A percentile compares a stretch with the other conserved stretches of the same genome.
Conservation (phyloP, 92 coral and sea anemone genomes). For the Parazoanthus swiftii region DNA sequence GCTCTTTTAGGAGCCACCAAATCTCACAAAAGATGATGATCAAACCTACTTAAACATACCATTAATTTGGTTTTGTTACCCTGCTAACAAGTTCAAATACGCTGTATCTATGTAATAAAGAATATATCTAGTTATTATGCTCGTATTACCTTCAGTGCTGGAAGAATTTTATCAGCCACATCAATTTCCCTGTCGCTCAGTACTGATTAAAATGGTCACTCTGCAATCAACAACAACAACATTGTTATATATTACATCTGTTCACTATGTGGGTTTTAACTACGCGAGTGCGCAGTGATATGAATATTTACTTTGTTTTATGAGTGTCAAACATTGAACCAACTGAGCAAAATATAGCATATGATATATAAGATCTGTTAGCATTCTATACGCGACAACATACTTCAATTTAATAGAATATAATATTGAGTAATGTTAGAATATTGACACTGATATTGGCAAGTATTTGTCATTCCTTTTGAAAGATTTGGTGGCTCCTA, state of each 20-base stretch:
- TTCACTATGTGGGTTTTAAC: background rate
- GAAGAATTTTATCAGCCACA: slow-evolving; percentile 7
- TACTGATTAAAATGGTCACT: slow-evolving; percentile 6
- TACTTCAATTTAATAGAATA: slow-evolving; percentile 7
- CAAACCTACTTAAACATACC: too few species aligned
- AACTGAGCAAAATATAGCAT: slow-evolving; percentile 9
- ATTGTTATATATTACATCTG: background rate
- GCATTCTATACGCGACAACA: slow-evolving; percentile 11
- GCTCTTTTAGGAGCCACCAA: slow-evolving; percentile 67
- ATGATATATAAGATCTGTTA: slow-evolving; percentile 8
- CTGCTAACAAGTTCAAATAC: too few species aligned
- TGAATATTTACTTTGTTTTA: slow-evolving; percentile 1
- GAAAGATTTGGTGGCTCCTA: slow-evolving; percentile 68
- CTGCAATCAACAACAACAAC: slow-evolving; percentile 4
- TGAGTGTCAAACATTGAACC: slow-evolving; percentile 9
- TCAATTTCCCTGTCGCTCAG: background rate
- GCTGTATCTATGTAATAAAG: too few species aligned
- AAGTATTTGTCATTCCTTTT: slow-evolving; percentile 23
- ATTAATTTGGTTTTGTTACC: too few species aligned
- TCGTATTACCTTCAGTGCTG: background rate
- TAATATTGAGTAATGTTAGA: slow-evolving; percentile 2
- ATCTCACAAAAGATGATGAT: background rate
- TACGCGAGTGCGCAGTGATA: background rate
- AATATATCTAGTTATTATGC: background rate
- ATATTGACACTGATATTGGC: slow-evolving; percentile 15